Conservation (phyloP, 30 jellyfish, hydroid and myxozoan species). For the Aurelia aurita complex sp. Pacific region DNA sequence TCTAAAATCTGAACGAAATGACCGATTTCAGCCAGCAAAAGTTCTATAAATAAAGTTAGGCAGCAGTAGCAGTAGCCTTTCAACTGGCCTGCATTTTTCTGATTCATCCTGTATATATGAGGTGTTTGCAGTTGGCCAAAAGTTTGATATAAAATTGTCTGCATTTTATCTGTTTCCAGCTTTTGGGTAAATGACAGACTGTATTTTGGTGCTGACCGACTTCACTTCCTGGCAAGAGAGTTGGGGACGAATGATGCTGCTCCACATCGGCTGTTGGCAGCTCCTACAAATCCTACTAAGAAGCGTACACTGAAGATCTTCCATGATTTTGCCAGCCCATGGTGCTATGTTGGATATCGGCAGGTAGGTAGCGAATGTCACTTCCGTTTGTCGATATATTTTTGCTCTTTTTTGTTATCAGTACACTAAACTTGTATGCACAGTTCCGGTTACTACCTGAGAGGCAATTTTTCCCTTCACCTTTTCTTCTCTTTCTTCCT, state of each 20-base stretch:
- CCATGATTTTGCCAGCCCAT: slow-evolving; percentile 95
- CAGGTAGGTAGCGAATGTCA: slow-evolving; percentile 30
- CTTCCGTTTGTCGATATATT: no score
- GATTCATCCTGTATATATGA: neutral
- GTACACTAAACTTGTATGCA: no score
- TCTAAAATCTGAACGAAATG: no score
- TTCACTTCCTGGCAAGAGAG: slow-evolving; percentile 79
- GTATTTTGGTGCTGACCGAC: slow-evolving; percentile 89
- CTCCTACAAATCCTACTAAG: slow-evolving; percentile 30
- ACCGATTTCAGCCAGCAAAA: no score
- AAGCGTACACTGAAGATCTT: slow-evolving; percentile 71
- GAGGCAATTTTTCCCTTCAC: no score
- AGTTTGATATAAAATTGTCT: neutral
- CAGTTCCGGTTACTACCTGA: no score
- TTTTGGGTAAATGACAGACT: slow-evolving; percentile 92
- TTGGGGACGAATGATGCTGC: slow-evolving; percentile 58
- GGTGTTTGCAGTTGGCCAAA: neutral
- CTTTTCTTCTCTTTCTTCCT: no score
- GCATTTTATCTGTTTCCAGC: slow-evolving; percentile 20
- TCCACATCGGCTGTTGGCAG: slow-evolving; percentile 66
- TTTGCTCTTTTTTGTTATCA: no score
- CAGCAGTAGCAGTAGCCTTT: no score
- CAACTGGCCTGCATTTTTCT: no score
- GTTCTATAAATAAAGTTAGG: no score
- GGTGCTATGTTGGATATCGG: slow-evolving; percentile 73